phyloP scores from a whole-genome alignment of 2,888 invertebrate species.

The Standfussiana lucernea region DNA sequence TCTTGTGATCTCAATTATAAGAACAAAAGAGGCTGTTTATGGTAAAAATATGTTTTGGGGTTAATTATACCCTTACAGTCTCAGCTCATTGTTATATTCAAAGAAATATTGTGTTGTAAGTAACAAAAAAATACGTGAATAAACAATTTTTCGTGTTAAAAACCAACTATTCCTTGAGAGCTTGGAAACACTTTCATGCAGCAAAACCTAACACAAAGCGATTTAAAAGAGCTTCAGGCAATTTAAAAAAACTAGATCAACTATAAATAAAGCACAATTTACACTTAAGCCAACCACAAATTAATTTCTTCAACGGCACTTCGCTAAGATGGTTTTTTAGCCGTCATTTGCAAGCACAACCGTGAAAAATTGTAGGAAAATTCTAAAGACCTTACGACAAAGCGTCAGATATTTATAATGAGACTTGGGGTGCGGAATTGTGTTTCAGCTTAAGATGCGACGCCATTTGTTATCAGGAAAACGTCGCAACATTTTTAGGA shows the following conservation, averaged over 20 bases:
- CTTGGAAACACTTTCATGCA: not conserved
- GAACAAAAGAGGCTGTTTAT: conserved; percentile 13
- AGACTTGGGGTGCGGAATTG: conserved; percentile 20
- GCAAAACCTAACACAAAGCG: not conserved
- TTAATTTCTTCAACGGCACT: not conserved
- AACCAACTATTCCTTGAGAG: not conserved
- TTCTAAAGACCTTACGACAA: conserved; percentile 34
- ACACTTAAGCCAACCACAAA: not conserved
- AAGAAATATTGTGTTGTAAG: not conserved
- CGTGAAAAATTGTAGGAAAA: not conserved
- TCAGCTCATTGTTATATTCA: not conserved
- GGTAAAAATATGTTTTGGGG: not conserved
- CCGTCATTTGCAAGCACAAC: conserved; percentile 17
- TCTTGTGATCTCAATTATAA: conserved; percentile 25
- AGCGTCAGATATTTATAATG: conserved; percentile 44
- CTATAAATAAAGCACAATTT: not conserved
- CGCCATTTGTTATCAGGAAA: conserved; percentile 42
- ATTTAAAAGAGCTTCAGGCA: not conserved
- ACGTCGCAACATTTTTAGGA: not conserved
- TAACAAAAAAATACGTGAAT: not conserved
- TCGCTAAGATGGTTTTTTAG: conserved; percentile 5
- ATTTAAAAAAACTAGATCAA: not conserved
- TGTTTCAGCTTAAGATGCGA: conserved; percentile 25
- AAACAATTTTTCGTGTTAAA: not conserved
- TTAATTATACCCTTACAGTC: conserved; percentile 3